Evolutionary conservation across 1,140 invertebrate species (phyloP), one percentile per base, ranked within the genome.

Genomic region (Heliconius melpomene): DNA sequence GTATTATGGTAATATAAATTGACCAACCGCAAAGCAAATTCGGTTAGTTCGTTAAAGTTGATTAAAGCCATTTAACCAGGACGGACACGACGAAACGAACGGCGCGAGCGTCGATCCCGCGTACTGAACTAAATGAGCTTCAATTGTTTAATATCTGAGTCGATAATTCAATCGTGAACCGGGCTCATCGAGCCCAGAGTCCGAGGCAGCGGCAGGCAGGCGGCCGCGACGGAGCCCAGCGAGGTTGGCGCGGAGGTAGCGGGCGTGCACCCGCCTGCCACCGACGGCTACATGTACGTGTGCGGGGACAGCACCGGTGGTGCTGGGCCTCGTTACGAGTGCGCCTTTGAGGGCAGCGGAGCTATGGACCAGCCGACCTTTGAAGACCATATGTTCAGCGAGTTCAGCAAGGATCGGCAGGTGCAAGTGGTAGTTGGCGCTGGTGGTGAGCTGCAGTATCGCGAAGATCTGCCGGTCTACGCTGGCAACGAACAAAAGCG

Each of bases 381-480:
- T 93, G 97, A 97, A 86, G 97, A 97, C 88, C 96, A 96, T 83
- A 96, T 97, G 85, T 97, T 97, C 88, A 95, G 95, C 79, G 97
- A 98, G 87, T 97, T 97, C 89, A 94, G 96, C 54, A 96, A 95
- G 82, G 95, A 96, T 52, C 95, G 95, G 75, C 92, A 95, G 79
- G 94, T 95, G 50, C 95, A 97, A 87, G 97, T 97, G 81, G 97
- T 98, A 96, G 93, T 98, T 50, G 97, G 96, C 3, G 91, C 95
- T 16, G 94, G 90, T 32, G 91, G 95, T 88, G 89, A 95, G 92
- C 72, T 96, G 93, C 90, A 96, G 94, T 88, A 91, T 94, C 84
- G 95, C 87, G 78, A 95, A 87, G 78, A 95, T 89, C n/a, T 95
- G 89, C 86, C 95, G 79, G 87, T 95, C 88, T 86, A 94, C 87